Base-by-base conservation (phyloP, 2,888 invertebrate genomes). In the Thera obeliscata region DNA sequence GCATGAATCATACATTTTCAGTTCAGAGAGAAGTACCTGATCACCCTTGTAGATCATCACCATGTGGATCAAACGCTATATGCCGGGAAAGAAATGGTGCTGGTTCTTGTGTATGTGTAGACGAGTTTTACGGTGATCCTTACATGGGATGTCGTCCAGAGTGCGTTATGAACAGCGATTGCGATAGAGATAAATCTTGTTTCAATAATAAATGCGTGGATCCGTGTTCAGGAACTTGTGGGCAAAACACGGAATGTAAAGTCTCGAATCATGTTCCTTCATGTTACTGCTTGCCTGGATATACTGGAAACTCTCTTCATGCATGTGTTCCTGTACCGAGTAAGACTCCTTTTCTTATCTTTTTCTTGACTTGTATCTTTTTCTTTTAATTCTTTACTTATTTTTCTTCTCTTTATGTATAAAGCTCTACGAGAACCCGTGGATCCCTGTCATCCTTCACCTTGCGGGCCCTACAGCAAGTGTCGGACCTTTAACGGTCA, bases 131-230 rank as follows among this genome's bases (percentile, higher is more conserved):
- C 76, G 97, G 97, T 60, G 96, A 97, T 88, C 97, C 97, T 43
- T 96, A 96, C 85, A 93, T 94, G 71, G 96, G 96, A 55, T 97
- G 97, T 86, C 94, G 96, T 76, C 97, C 97, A n/a, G 96, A 97
- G 92, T 97, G 97, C 83, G 95, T 96, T 55, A 95, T 96, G 89
- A 97, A 96, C 84, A 95, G 95, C 62, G 97, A 97, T 81, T 97
- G 97, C 84, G 92, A 95, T 74, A 93, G 94, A 76, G 94, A 95
- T 74, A 95, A 94, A 86, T 96, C 97, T 66, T 97, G 97, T 89
- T 94, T 95, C 71, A 96, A 96, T 85, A 96, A 96, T 86, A 96
- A 96, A 91, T 97, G 97, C 84, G 94, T 94, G 81, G 95, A 97
- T 87, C 97, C 97, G 64, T 97, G 97, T 83, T 95, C 95, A 67